phyloP scores from a whole-genome alignment of 2,888 invertebrate genomes.

The Mechanitis mazaeus region DNA sequence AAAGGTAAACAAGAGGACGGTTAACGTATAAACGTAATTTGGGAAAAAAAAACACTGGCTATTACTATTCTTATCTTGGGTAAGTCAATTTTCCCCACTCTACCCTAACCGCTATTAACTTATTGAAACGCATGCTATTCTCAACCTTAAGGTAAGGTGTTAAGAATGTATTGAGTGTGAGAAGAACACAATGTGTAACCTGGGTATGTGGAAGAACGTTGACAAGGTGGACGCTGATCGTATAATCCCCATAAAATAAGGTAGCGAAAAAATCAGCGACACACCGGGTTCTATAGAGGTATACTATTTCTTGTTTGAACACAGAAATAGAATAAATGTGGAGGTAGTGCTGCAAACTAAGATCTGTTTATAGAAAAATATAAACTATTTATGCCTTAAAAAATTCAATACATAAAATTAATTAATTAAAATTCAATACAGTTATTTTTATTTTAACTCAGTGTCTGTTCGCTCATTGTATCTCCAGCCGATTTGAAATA shows the following conservation, averaged over 20 bases:
- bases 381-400: not conserved
- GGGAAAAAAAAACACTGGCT: constrained; percentile 61
- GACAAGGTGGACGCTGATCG: constrained; percentile 74
- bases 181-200: constrained; percentile 61
- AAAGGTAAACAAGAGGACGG: constrained; percentile 68
- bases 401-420: not conserved
- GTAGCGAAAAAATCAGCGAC: constrained; percentile 50
- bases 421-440: not conserved
- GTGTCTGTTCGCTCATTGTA: constrained; percentile 27
- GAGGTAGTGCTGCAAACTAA: too few relatives aligned
- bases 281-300: constrained; percentile 40
- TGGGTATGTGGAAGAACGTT: constrained; percentile 65
- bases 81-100: constrained; percentile 71
- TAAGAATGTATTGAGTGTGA: constrained; percentile 35
- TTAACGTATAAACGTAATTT: constrained; percentile 65
- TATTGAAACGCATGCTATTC: constrained; percentile 5
- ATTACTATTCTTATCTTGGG: constrained; percentile 72
- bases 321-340: too few relatives aligned
- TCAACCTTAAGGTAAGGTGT: constrained; percentile 23
- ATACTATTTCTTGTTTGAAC: too few relatives aligned
- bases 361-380: too few relatives aligned
- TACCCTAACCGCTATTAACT: constrained; percentile 38
- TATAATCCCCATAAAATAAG: constrained; percentile 75
- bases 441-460: not conserved
- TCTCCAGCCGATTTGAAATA: constrained; percentile 33